Percentiles rank a stretch among this genome's conserved stretches.
Evolutionary conservation across 2,888 invertebrate genomes (phyloP).

Genomic region (Drosophila prostipennis): DNA sequence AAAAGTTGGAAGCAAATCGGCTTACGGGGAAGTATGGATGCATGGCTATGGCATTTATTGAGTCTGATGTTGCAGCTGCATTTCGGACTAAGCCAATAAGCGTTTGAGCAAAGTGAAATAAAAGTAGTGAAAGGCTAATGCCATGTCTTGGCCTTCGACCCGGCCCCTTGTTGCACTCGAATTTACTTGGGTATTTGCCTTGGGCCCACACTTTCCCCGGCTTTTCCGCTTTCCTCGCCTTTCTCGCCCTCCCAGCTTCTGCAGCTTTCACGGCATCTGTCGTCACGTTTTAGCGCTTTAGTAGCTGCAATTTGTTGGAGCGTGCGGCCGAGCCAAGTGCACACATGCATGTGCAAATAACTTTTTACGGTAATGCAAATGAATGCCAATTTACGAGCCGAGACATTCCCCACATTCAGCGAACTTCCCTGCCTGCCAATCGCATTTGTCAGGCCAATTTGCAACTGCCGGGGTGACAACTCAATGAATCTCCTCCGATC

Average conservation of each 20-base stretch:
- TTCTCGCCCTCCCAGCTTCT: not conserved
- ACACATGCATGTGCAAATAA: slow-evolving; percentile 76
- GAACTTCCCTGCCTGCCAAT: slow-evolving; percentile 26
- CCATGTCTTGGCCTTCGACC: slow-evolving; percentile 33
- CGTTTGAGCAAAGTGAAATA: slow-evolving; percentile 58
- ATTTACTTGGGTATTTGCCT: slow-evolving; percentile 55
- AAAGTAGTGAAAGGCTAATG: slow-evolving; percentile 27
- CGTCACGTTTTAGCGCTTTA: slow-evolving; percentile 75
- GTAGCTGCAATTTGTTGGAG: slow-evolving; percentile 70
- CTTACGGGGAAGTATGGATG: slow-evolving; percentile 50
- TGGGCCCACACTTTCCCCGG: slow-evolving; percentile 11
- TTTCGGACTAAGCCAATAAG: slow-evolving; percentile 73
- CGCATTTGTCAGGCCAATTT: slow-evolving; percentile 63
- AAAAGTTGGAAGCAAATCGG: slow-evolving; percentile 47
- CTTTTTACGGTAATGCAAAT: slow-evolving; percentile 76
- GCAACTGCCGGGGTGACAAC: slow-evolving; percentile 61
- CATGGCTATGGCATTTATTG: slow-evolving; percentile 63
- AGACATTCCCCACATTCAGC: slow-evolving; percentile 27
- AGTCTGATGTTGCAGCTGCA: slow-evolving; percentile 54
- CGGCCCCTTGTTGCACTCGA: slow-evolving; percentile 56
- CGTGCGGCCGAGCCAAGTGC: slow-evolving; percentile 64
- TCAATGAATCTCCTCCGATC: slow-evolving; percentile 36
- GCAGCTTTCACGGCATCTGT: slow-evolving; percentile 35
- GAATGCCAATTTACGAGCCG: slow-evolving; percentile 74
- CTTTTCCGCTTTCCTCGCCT: not conserved